Evolutionary conservation across 2,113 vertebrate species (phyloP).

Genomic region (Serilophus lunatus): DNA sequence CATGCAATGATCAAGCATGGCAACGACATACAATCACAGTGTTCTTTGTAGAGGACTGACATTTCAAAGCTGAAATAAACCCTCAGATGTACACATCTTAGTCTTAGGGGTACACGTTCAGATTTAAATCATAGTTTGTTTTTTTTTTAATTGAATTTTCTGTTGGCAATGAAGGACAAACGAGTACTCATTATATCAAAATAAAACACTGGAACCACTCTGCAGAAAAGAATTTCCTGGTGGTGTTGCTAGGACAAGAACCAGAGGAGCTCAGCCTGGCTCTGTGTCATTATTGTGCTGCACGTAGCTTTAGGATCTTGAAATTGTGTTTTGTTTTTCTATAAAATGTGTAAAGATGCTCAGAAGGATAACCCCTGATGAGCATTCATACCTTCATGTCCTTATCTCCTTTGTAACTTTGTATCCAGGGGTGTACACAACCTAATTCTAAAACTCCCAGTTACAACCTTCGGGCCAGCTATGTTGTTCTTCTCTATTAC

Average conservation of each 20-base stretch:
- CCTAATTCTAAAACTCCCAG: not conserved
- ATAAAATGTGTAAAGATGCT: not conserved
- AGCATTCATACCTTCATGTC: not conserved
- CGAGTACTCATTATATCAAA: slow-evolving; percentile 1
- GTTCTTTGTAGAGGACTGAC: not conserved
- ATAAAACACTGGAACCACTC: not conserved
- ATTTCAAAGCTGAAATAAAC: slow-evolving; percentile 7
- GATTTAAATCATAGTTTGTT: not conserved
- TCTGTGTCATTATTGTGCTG: not conserved
- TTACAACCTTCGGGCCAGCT: not conserved
- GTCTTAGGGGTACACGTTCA: not conserved
- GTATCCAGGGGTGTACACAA: not conserved
- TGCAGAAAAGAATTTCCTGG: slow-evolving; percentile 20
- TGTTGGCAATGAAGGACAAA: not conserved
- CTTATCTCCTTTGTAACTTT: not conserved
- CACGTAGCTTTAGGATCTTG: not conserved
- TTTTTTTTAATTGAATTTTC: slow-evolving; percentile 12
- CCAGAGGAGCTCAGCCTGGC: not conserved
- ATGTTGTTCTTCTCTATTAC: not conserved
- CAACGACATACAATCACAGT: not conserved
- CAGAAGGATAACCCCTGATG: not conserved
- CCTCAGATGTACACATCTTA: not conserved
- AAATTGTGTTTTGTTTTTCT: not conserved
- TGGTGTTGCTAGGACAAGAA: not conserved
- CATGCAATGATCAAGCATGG: not conserved